Percentiles rank a stretch among this genome's conserved stretches.
Conservation (phyloP, 2,113 vertebrate species). For the Poicephalus meyeri region DNA sequence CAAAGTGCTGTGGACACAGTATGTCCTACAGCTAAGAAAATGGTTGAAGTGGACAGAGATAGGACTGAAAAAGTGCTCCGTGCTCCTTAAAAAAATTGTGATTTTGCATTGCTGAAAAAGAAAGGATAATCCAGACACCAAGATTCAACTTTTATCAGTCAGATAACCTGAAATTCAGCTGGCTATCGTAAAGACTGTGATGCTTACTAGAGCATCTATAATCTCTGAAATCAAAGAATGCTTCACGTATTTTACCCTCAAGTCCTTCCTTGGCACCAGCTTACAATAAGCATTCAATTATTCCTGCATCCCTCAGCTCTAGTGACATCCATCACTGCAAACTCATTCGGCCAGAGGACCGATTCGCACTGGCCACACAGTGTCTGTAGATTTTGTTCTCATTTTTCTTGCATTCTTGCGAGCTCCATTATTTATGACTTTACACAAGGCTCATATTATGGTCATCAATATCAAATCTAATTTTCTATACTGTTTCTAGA, state of each 20-base stretch:
- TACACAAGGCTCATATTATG: not conserved
- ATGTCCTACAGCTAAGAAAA: not conserved
- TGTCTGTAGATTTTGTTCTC: not conserved
- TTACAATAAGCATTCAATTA: not conserved
- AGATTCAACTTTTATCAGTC: not conserved
- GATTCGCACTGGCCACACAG: not conserved
- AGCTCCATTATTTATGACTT: not conserved
- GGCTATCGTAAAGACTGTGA: not conserved
- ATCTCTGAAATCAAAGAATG: not conserved
- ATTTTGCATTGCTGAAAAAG: not conserved
- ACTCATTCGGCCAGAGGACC: not conserved
- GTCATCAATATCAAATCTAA: not conserved
- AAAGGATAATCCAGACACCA: not conserved
- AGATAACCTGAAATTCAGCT: not conserved
- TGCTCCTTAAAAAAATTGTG: not conserved
- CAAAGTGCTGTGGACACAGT: not conserved
- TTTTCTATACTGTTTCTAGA: not conserved
- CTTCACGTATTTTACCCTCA: not conserved
- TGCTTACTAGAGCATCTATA: not conserved
- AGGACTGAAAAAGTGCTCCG: not conserved
- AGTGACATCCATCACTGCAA: not conserved
- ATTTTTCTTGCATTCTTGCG: not conserved
- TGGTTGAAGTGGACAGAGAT: not conserved
- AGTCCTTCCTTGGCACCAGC: not conserved
- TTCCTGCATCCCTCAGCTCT: not conserved